Percentiles rank a stretch among this genome's conserved stretches.
phyloP scores from a whole-genome alignment of 2,888 invertebrate species.

The Cheilosia scutellata region DNA sequence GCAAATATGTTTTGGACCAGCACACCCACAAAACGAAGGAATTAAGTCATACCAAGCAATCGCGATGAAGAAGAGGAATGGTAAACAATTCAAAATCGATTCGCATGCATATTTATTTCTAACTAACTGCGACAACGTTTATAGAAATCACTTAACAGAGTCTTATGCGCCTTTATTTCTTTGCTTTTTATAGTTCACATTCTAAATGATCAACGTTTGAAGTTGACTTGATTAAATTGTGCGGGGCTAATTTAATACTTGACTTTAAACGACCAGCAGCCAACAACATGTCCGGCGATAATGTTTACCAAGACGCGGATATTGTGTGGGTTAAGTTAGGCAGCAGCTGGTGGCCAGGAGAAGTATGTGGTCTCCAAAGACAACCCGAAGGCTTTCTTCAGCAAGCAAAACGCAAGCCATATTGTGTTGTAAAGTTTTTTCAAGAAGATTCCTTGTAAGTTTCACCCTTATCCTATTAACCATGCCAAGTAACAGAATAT shows the following conservation, averaged over 20 bases:
- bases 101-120: too few species aligned
- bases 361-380: conserved; percentile 88
- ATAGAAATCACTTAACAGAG: too few species aligned
- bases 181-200: conserved; percentile 46
- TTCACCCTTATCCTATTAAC: background rate
- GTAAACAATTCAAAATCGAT: too few species aligned
- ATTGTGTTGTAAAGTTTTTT: conserved; percentile 93
- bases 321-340: conserved; percentile 94
- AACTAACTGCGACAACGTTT: too few species aligned
- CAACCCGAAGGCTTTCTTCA: conserved; percentile 88
- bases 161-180: conserved; percentile 21
- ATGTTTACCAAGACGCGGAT: conserved; percentile 87
- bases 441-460: conserved; percentile 93
- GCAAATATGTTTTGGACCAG: background rate
- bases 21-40: background rate
- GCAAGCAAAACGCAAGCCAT: conserved; percentile 88
- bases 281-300: conserved; percentile 70
- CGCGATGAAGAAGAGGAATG: too few species aligned
- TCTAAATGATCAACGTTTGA: conserved; percentile 44
- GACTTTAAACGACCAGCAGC: conserved; percentile 16
- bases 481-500: background rate
- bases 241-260: conserved; percentile 10
- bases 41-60: background rate
- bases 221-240: conserved; percentile 8
- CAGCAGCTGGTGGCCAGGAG: conserved; percentile 94